These are phyloP conservation scores for Hypercompe scribonia DNA, from an alignment of 2,888 invertebrate genomes.

Conservation along the genomic window DNA sequence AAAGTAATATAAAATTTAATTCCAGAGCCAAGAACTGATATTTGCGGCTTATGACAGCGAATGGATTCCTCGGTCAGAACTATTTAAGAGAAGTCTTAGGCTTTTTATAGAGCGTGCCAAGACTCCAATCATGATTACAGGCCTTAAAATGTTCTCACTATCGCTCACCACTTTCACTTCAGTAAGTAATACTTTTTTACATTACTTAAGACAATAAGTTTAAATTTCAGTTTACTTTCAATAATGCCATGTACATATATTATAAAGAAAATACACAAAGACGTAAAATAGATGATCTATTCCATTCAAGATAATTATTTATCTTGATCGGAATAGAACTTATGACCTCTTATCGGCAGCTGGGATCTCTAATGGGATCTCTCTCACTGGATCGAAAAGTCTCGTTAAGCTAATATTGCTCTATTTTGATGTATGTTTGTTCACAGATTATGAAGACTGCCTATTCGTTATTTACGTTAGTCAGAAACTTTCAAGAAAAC, in stretches of 20 bases:
- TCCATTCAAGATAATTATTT: background rate
- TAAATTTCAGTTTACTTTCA: background rate
- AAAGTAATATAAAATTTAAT: constrained; percentile 22
- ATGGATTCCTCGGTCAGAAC: constrained; percentile 67
- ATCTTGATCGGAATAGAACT: background rate
- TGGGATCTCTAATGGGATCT: background rate
- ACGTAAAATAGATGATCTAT: background rate
- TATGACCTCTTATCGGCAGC: background rate
- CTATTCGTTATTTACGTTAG: constrained; percentile 74
- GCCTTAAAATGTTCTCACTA: constrained; percentile 68
- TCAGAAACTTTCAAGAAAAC: constrained; percentile 62
- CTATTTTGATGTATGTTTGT: background rate
- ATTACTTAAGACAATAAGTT: background rate
- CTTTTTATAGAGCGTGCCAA: constrained; percentile 66
- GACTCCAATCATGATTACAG: constrained; percentile 61
- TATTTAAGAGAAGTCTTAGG: constrained; percentile 64
- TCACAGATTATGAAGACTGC: constrained; percentile 76
- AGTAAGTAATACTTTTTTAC: constrained; percentile 47
- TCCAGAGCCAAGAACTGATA: constrained; percentile 65
- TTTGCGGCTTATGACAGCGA: constrained; percentile 69
- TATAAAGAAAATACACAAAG: background rate
- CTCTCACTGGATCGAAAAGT: background rate
- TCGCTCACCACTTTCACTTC: constrained; percentile 68
- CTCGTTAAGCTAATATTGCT: background rate
- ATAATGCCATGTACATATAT: background rate